Base-by-base conservation (phyloP, 2,113 vertebrate species). In the Channa maculata region DNA sequence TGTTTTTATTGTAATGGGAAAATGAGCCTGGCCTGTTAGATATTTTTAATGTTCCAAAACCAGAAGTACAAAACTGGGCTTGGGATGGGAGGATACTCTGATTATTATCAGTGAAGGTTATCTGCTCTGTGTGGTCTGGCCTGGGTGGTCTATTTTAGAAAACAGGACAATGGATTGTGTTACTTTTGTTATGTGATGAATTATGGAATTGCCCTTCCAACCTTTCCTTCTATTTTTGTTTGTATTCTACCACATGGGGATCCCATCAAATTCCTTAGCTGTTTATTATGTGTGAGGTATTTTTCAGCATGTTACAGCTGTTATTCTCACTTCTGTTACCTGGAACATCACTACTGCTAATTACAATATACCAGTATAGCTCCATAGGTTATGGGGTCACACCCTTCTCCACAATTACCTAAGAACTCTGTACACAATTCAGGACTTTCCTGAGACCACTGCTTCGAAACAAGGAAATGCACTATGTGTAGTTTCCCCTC, bases 401-500 rank as follows among this genome's bases (percentile, higher is more conserved):
- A 53, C 59, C 48, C 38, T 13, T 61, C 14, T 65, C 74, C 54
- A 57, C 15, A 59, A 15, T 36, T 38, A 55, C 62, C 65, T 0
- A 39, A 65, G 71, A 62, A 71, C 36, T 85, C 59, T 80, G 45
- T 37, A 41, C 53, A 72, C 70, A 82, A 79, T 79, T 71, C 37
- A 74, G 52, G 79, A 79, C 80, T 87, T 90, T 88, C 88, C 78
- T 80, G 11, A 44, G 34, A 49, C 68, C 70, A 66, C 37, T 39
- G 53, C 15, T 48, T 72, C 68, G 50, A 43, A 46, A 38, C 13
- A 6, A 67, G 88, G 88, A 90, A 92, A 80, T 89, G 88, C 87
- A 90, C 91, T 84, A 89, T 54, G 75, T 53, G 63, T 75, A 65
- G 66, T 82, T 88, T 83, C 73, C 79, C 61, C 14, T 75, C 66